These are phyloP conservation scores for Mesochorus sp. DNA, from an alignment of 2,888 invertebrate species.

Conservation along the genomic window DNA sequence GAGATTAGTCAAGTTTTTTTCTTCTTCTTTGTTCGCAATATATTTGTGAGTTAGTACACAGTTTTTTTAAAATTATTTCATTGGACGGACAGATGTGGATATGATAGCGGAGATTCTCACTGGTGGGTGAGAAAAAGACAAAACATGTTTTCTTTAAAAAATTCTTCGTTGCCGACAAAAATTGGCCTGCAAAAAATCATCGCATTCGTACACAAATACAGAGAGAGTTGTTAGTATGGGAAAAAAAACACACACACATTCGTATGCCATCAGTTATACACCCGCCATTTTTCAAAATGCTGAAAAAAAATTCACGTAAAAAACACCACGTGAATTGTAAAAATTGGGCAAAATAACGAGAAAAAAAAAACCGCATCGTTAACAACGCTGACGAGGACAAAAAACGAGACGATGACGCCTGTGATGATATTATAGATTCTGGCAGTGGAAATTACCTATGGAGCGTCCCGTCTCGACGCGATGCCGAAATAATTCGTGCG, in stretches of 20 bases:
- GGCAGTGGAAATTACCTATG: conserved; percentile 53
- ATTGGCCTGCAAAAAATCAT: conserved; percentile 5
- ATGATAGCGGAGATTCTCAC: conserved; percentile 29
- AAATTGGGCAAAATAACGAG: neutral
- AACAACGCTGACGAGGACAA: too few species aligned
- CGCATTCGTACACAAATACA: conserved; percentile 25
- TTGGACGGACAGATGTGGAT: conserved; percentile 41
- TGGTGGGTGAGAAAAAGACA: neutral
- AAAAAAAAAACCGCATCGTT: too few species aligned
- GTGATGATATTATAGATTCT: neutral
- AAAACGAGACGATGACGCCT: neutral
- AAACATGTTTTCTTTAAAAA: conserved; percentile 9
- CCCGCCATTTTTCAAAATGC: neutral
- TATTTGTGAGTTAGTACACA: conserved; percentile 13
- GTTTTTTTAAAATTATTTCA: conserved; percentile 10
- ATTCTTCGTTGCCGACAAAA: neutral
- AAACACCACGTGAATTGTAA: neutral
- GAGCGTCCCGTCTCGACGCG: conserved; percentile 19
- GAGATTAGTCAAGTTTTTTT: neutral
- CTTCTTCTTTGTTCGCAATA: neutral
- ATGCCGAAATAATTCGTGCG: conserved; percentile 23
- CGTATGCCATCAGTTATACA: neutral
- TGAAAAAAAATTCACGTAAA: conserved; percentile 2
- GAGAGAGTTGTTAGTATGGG: too few species aligned
- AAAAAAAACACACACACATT: neutral